Base-by-base conservation (phyloP, 1,140 invertebrate species). In the Capitella teleta region DNA sequence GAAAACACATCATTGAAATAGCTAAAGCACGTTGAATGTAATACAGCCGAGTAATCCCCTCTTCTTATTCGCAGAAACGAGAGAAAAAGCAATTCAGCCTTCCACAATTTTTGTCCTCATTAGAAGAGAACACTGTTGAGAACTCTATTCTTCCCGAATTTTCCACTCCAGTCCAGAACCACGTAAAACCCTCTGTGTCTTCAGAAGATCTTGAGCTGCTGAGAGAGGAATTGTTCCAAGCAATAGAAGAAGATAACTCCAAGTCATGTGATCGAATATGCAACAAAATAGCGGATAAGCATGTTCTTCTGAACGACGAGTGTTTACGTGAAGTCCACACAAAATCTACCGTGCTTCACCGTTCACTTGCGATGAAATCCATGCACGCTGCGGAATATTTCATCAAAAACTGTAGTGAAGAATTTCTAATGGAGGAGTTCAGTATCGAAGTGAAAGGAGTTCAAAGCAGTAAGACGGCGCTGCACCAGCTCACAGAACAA, bases 401-500 rank as follows among this genome's bases (percentile, higher is more conserved):
- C 6, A 6, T 41, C 6, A 21, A 41, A 6, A 45, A 28, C 5
- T 21, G 12, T 18, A 28, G 28, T 10, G 28, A 45, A 10, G 16
- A 51, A 14, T 21, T 47, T 4, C n/a, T 51, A n/a, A 32, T 23
- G 14, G 49, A 28, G 6, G 28, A 26, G 4, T 51, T 45, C 37
- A 41, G 40, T 18, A 18, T 48, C 8, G 41, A 23, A n/a, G 45
- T 48, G 12, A 30, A 23, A 36, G 32, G 24, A 10, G 37, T 52
- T 6, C 18, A 34, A 8, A 28, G 44, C 5, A 14, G 38, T 25
- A 52, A 52, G 32, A 52, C 51, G 5, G 21, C 16, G 18, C 36
- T 52, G 5, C 51, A 52, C 45, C 37, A 40, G 16, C 32, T 52
- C 12, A 16, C 34, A 19, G 45, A 48, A 37, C 37, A 48, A 16